Evolutionary conservation across 2,113 vertebrate genomes (phyloP).

Genomic region (Haemorhous mexicanus): DNA sequence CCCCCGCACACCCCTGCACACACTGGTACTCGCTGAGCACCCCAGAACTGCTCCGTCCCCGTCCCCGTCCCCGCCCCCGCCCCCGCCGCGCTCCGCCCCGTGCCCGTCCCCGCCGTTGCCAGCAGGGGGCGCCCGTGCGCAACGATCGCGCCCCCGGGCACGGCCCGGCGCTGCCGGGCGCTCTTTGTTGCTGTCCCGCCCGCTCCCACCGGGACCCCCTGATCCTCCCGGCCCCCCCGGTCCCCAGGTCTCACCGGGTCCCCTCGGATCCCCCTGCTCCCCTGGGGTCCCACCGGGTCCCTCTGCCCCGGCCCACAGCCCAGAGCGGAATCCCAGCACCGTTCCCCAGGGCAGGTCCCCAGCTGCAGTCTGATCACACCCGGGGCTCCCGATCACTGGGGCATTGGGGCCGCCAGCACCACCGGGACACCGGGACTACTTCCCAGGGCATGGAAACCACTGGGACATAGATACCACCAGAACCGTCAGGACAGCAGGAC

Average conservation of each 20-base stretch:
- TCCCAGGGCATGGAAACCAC: background rate
- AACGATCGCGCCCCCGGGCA: background rate
- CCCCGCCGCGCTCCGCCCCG: too few relatives aligned
- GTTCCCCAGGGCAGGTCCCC: background rate
- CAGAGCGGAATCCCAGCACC: background rate
- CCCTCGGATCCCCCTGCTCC: accelerated
- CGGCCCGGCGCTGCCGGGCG: background rate
- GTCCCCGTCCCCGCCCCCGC: too few relatives aligned
- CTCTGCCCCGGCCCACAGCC: background rate
- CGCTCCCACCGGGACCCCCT: background rate
- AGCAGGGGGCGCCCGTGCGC: background rate
- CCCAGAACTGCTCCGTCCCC: too few relatives aligned
- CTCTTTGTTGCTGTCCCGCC: background rate
- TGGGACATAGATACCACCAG: background rate
- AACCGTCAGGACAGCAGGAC: too few relatives aligned
- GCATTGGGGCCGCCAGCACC: background rate
- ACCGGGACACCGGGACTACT: background rate
- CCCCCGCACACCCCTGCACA: too few relatives aligned
- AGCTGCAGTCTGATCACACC: accelerated
- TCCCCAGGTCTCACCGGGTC: background rate
- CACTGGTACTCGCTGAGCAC: background rate
- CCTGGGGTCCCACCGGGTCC: background rate
- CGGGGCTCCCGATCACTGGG: background rate
- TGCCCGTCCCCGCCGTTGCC: background rate
- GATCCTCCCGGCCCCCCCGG: background rate